Percentiles rank a stretch among this genome's conserved stretches.
These are phyloP conservation scores for Chouioia cunea DNA, from an alignment of 2,888 invertebrate genomes.

Conservation along the genomic window DNA sequence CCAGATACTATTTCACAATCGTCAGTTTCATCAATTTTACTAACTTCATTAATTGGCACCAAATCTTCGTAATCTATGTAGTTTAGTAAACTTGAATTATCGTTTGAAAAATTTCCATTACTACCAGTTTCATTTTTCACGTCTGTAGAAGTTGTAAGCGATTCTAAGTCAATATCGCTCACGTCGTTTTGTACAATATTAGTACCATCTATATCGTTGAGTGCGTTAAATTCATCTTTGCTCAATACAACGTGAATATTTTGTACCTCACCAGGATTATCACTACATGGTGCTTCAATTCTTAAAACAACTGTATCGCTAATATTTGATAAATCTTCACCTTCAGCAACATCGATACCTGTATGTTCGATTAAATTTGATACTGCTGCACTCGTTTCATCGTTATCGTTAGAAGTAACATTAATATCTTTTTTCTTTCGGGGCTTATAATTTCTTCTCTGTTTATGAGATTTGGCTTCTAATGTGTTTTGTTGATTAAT, in stretches of 20 bases:
- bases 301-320: slow-evolving; percentile 19
- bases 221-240: slow-evolving; percentile 5
- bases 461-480: neutral
- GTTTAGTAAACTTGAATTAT: neutral
- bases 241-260: slow-evolving; percentile 20
- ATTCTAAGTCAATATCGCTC: slow-evolving; percentile 8
- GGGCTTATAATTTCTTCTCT: neutral
- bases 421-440: neutral
- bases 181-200: slow-evolving; percentile 4
- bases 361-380: neutral
- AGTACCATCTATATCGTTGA: slow-evolving; percentile 8
- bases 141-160: neutral
- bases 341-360: neutral
- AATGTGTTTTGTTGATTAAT: neutral
- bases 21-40: neutral
- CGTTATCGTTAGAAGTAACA: neutral
- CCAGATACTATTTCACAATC: slow-evolving; percentile 31
- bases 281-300: neutral
- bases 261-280: slow-evolving; percentile 1
- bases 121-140: neutral
- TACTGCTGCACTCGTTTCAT: slow-evolving; percentile 2
- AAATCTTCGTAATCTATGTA: slow-evolving; percentile 34
- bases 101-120: neutral
- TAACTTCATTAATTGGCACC: slow-evolving; percentile 47
- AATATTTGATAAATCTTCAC: slow-evolving; percentile 24